Evolutionary conservation across 2,113 vertebrate species (phyloP).

Genomic region (Smithornis capensis): DNA sequence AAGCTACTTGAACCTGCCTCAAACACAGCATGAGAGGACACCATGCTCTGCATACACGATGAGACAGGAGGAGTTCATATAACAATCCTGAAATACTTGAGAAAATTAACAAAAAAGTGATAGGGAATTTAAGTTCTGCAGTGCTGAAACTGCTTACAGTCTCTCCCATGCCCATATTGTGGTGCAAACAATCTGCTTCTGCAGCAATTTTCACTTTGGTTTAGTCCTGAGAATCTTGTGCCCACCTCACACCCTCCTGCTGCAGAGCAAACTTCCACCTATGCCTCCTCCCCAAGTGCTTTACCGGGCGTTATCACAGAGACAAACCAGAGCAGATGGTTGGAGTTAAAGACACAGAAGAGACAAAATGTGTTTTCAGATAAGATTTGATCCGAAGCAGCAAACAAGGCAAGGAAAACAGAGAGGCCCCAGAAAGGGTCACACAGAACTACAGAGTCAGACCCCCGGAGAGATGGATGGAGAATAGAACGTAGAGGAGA

Average conservation of each 20-base stretch:
- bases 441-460: background rate
- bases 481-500: background rate
- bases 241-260: background rate
- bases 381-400: background rate
- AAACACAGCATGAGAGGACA: background rate
- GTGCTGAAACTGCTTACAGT: background rate
- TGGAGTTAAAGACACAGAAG: background rate
- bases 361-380: background rate
- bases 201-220: background rate
- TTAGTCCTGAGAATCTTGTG: background rate
- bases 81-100: background rate
- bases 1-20: background rate
- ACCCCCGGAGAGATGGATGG: background rate
- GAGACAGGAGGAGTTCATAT: background rate
- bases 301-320: background rate
- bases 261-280: background rate
- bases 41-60: fast-evolving
- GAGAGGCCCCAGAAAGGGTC: background rate
- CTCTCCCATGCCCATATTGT: background rate
- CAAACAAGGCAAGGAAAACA: background rate
- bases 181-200: background rate
- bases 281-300: background rate
- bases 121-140: background rate
- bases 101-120: background rate
- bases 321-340: background rate